phyloP scores from a whole-genome alignment of 2,797 vertebrate species.

The Malurus leucopterus region DNA sequence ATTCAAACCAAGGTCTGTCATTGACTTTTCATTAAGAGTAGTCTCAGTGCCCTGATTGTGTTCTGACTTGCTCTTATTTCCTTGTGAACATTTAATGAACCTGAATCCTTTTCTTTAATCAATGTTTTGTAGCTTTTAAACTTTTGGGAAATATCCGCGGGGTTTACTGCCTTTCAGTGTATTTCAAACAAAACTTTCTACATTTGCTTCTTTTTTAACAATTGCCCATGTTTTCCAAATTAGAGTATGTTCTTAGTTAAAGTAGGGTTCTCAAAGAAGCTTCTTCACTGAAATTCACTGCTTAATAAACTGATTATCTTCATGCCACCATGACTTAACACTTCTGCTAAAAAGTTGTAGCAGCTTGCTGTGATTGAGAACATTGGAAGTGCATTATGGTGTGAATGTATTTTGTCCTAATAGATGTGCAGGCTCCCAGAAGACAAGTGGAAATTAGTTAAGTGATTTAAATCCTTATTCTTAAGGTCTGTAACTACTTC shows the following conservation, averaged over 20 bases:
- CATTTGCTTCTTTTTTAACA: neutral
- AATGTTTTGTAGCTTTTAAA: neutral
- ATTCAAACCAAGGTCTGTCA: neutral
- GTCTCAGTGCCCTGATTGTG: neutral
- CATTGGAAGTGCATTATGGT: neutral
- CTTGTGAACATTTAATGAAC: neutral
- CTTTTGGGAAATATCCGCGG: neutral
- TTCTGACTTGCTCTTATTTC: neutral
- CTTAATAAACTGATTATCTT: neutral
- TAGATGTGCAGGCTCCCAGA: neutral
- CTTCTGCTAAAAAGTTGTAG: neutral
- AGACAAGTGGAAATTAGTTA: neutral
- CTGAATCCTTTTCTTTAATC: neutral
- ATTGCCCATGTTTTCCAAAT: neutral
- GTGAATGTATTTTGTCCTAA: neutral
- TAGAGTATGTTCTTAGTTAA: neutral
- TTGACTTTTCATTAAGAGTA: neutral
- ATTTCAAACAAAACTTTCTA: neutral
- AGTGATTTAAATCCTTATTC: neutral
- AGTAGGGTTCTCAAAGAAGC: neutral
- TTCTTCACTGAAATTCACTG: neutral
- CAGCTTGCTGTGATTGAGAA: neutral
- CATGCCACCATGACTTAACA: neutral
- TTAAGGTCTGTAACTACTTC: neutral
- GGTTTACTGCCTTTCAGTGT: neutral